Percentiles rank a stretch among this genome's conserved stretches.
Evolutionary conservation across 2,797 vertebrate species (phyloP).

Genomic region (Sciaenops ocellatus): DNA sequence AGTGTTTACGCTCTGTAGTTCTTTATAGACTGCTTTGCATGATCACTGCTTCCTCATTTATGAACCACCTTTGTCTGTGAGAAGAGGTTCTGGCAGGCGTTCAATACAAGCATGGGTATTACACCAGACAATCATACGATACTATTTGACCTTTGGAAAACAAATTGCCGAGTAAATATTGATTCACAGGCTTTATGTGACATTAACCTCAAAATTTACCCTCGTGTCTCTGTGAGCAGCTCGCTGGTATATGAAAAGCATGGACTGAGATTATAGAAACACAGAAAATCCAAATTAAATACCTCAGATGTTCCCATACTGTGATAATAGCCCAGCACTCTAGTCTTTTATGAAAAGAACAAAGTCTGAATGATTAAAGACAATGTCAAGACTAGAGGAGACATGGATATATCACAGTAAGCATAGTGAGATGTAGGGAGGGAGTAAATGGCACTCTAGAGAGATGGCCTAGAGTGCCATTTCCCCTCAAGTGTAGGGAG

Average conservation of each 20-base stretch:
- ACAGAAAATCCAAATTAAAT: slow-evolving; percentile 23
- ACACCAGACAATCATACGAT: slow-evolving; percentile 64
- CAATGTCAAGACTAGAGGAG: slow-evolving; percentile 31
- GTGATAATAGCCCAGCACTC: slow-evolving; percentile 24
- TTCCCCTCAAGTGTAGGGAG: slow-evolving; percentile 54
- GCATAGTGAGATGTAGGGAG: slow-evolving; percentile 13
- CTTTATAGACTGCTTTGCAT: slow-evolving; percentile 52
- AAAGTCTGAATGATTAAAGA: slow-evolving; percentile 58
- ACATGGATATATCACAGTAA: slow-evolving; percentile 20
- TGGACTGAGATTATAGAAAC: background rate
- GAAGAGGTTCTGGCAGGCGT: slow-evolving; percentile 50
- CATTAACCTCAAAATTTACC: slow-evolving; percentile 11
- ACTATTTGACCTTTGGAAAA: slow-evolving; percentile 69
- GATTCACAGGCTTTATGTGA: slow-evolving; percentile 39
- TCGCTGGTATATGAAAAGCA: slow-evolving; percentile 1
- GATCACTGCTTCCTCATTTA: slow-evolving; percentile 37
- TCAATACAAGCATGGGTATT: slow-evolving; percentile 63
- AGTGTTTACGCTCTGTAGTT: slow-evolving; percentile 39
- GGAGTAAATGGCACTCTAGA: too few relatives aligned
- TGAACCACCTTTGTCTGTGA: slow-evolving; percentile 46
- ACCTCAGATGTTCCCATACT: slow-evolving; percentile 26
- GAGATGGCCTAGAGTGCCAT: slow-evolving; percentile 36
- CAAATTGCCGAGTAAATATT: slow-evolving; percentile 70
- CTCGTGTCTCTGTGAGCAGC: slow-evolving; percentile 13
- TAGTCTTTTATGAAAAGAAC: slow-evolving; percentile 34